Base-by-base conservation (phyloP, 1,140 invertebrate species). In the Trachymyrmex cornetzi region DNA sequence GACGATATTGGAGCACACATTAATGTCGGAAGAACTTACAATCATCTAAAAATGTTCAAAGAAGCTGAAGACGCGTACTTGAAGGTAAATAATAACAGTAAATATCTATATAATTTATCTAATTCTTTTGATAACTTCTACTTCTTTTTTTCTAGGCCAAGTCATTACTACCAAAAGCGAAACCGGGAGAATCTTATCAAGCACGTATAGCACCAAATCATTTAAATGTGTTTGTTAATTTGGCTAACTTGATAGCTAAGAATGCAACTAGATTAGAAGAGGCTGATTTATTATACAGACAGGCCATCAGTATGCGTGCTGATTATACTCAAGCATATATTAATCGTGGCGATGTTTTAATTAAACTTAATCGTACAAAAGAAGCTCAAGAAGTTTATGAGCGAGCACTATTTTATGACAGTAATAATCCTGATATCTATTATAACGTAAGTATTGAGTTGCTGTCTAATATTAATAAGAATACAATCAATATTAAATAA, bases 271-370 rank as follows among this genome's bases (percentile, higher is more conserved):
- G 99, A 63, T 95, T 99, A 19, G 97, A 99, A 94, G 99, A 99
- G 95, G 99, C 99, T 0, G 99, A 99, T 95, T 96, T 98, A 96
- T 95, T 99, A 9, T 99, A 99, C 93, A 96, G 98, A 64, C 98
- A 99, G 93, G 99, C 99, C 0, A 99, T 99, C 85, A 99, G 98
- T 92, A 99, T 99, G 99, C 96, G 99, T 88, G 97, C 98, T 16
- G 99, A 99, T 96, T 99, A 99, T 94, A 99, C 99, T 0, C 98
- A 99, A 94, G 99, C 99, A 6, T 99, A 99, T 93, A 99, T 99
- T 89, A 99, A 99, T 95, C 96, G 99, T 72, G 99, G 99, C 0
- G 99, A 99, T 95, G 98, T 99, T 94, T 96, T 99, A 63, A 98
- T 99, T 92, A 99, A 99, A 96, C 96, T 99, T 91, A 99, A 99